phyloP scores from a whole-genome alignment of 2,113 vertebrate genomes.

The Chiloscyllium plagiosum region DNA sequence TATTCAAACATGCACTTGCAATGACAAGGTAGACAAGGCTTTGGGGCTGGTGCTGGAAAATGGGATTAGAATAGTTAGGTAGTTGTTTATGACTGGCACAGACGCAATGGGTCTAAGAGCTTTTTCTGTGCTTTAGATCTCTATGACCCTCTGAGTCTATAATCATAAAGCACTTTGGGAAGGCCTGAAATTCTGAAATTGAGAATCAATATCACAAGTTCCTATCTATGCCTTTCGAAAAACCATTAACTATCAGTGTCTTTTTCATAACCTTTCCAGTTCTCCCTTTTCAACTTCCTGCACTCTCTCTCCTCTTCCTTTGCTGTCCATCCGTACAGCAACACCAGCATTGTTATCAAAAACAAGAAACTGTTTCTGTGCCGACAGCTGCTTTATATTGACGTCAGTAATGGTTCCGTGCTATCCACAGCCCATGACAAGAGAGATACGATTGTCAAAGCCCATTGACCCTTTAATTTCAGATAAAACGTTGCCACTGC shows the following conservation, averaged over 20 bases:
- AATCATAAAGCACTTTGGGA: background rate
- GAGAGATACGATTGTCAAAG: background rate
- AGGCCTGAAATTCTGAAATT: background rate
- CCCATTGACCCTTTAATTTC: background rate
- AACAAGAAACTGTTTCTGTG: background rate
- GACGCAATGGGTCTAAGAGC: no score
- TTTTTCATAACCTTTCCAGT: background rate
- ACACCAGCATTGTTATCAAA: background rate
- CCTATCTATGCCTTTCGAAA: background rate
- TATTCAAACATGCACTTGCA: no score
- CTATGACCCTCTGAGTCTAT: background rate
- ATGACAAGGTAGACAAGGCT: no score
- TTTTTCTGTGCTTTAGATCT: no score
- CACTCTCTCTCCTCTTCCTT: background rate
- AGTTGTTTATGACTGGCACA: no score
- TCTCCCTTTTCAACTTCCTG: background rate
- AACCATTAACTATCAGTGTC: background rate
- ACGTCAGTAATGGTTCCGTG: background rate
- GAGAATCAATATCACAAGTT: background rate
- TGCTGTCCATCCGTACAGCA: background rate
- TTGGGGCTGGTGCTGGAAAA: no score
- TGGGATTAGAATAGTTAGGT: no score
- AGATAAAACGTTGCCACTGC: background rate
- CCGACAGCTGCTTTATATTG: background rate
- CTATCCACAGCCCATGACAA: background rate